Conservation (phyloP, 2,888 invertebrate genomes). For the Cactoblastis cactorum region DNA sequence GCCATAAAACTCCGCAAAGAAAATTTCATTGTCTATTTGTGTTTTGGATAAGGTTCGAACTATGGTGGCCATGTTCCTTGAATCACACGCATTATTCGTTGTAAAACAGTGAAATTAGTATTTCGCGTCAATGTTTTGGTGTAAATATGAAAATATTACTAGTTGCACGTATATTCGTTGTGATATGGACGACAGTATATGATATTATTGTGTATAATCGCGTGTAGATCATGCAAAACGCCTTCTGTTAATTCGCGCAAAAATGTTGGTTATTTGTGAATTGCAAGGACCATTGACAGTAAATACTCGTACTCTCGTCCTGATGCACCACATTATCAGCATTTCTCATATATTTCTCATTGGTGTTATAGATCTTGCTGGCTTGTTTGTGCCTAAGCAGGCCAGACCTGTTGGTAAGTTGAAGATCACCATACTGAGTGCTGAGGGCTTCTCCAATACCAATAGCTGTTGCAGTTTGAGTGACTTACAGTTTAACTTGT, state of each 20-base stretch:
- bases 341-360: slow-evolving; percentile 69
- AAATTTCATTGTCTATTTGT: slow-evolving; percentile 67
- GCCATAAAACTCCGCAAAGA: slow-evolving; percentile 50
- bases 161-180: slow-evolving; percentile 28
- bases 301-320: slow-evolving; percentile 61
- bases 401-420: slow-evolving; percentile 87
- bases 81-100: slow-evolving; percentile 72
- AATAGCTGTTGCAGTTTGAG: slow-evolving; percentile 67
- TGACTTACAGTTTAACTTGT: slow-evolving; percentile 69
- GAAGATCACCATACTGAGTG: slow-evolving; percentile 63
- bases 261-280: slow-evolving; percentile 68
- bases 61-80: slow-evolving; percentile 75
- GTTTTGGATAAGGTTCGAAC: slow-evolving; percentile 62
- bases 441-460: slow-evolving; percentile 64
- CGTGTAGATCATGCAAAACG: slow-evolving; percentile 42
- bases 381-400: slow-evolving; percentile 86
- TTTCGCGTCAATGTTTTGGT: slow-evolving; percentile 53
- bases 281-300: slow-evolving; percentile 76
- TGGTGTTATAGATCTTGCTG: slow-evolving; percentile 86
- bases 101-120: slow-evolving; percentile 55
- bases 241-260: slow-evolving; percentile 69
- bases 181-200: neutral
- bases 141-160: slow-evolving; percentile 63
- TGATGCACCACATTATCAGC: slow-evolving; percentile 69
- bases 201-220: slow-evolving; percentile 29